A percentile compares a stretch with the other conserved stretches of the same genome.
Conservation (phyloP, 2,888 invertebrate species). For the Andrena minutula region DNA sequence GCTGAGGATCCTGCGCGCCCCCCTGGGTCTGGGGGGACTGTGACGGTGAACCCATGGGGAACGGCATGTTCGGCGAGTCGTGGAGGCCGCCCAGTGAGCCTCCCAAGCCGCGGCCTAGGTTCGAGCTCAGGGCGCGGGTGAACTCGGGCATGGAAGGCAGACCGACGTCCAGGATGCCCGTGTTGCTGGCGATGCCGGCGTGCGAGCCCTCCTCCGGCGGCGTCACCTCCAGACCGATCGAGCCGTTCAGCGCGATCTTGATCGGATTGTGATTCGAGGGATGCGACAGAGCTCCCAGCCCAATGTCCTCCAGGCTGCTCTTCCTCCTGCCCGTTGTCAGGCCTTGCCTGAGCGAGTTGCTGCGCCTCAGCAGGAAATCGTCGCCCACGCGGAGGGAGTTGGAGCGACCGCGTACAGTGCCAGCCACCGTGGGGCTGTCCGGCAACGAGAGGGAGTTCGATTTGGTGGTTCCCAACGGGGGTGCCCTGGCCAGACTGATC, state of each 20-base stretch:
- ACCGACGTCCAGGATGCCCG: conserved; percentile 86
- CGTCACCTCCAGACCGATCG: conserved; percentile 92
- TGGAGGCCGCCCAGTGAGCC: conserved; percentile 85
- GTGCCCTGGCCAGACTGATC: conserved; percentile 90
- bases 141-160: conserved; percentile 82
- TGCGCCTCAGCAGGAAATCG: conserved; percentile 93
- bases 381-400: conserved; percentile 95
- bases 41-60: conserved; percentile 71
- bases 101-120: conserved; percentile 78
- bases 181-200: conserved; percentile 85
- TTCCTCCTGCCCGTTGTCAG: conserved; percentile 90
- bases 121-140: conserved; percentile 61
- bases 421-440: conserved; percentile 94
- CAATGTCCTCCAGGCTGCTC: conserved; percentile 94
- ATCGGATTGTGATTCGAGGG: conserved; percentile 91
- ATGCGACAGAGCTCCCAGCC: conserved; percentile 89
- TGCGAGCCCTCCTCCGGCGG: conserved; percentile 87
- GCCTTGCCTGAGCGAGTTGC: conserved; percentile 94
- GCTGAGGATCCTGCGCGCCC: conserved; percentile 88
- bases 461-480: conserved; percentile 93
- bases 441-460: conserved; percentile 95
- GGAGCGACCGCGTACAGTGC: conserved; percentile 92
- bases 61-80: conserved; percentile 84
- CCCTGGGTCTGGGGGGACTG: conserved; percentile 78
- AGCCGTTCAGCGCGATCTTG: conserved; percentile 94